Conservation (phyloP, 1,140 invertebrate species). For the Helicoverpa zea region DNA sequence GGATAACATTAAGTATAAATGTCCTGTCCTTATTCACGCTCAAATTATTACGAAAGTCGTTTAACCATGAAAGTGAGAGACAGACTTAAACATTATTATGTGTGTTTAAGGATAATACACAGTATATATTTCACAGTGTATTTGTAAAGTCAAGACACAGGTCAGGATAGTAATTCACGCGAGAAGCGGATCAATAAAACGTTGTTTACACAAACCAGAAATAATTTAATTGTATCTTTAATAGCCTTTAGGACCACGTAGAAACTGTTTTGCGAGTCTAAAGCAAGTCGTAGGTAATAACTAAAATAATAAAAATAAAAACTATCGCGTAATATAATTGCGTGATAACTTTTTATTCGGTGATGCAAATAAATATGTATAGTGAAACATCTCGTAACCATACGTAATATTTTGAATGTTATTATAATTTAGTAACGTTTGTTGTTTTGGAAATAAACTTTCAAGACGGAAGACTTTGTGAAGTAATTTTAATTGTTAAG, state of each 20-base stretch:
- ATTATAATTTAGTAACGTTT: neutral
- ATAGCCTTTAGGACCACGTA: neutral
- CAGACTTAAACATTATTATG: no score
- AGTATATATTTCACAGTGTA: neutral
- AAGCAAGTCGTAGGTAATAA: conserved; percentile 20
- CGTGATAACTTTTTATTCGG: conserved; percentile 28
- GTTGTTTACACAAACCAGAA: conserved; percentile 28
- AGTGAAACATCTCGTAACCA: conserved; percentile 11
- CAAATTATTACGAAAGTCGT: no score
- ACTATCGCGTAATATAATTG: conserved; percentile 31
- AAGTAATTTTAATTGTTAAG: neutral
- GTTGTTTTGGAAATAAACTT: neutral
- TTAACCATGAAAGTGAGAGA: no score
- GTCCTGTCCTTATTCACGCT: no score
- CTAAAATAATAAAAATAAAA: conserved; percentile 41
- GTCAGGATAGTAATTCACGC: neutral
- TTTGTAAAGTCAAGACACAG: neutral
- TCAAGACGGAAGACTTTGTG: neutral
- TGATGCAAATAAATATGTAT: neutral
- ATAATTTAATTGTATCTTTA: conserved; percentile 38
- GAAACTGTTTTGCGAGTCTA: conserved; percentile 16
- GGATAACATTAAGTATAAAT: no score
- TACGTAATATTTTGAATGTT: conserved; percentile 17
- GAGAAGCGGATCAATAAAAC: conserved; percentile 42
- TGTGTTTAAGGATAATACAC: no score